Percentiles rank a stretch among this genome's conserved stretches.
These are phyloP conservation scores for Tragelaphus scriptus DNA, from an alignment of 2,113 vertebrate species.

Conservation along the genomic window DNA sequence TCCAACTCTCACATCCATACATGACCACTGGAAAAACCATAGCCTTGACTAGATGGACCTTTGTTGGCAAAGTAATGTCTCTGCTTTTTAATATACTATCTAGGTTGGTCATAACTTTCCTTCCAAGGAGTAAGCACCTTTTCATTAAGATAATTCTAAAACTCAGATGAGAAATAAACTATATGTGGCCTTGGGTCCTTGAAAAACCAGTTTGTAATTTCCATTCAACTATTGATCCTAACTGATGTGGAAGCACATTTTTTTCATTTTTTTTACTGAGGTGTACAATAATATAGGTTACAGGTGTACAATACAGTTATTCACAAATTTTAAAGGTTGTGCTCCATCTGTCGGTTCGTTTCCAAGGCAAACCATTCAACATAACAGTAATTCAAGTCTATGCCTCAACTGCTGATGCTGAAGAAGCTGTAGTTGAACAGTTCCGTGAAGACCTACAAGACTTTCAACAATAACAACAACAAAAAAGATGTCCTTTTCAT, in stretches of 20 bases:
- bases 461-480: too few relatives aligned
- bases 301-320: background rate
- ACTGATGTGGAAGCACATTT: background rate
- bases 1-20: too few relatives aligned
- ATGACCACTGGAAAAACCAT: too few relatives aligned
- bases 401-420: background rate
- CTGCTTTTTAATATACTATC: too few relatives aligned
- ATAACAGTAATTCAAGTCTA: background rate
- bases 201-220: background rate
- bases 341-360: background rate
- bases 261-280: background rate
- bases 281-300: background rate
- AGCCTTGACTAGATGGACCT: too few relatives aligned
- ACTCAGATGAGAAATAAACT: slow-evolving; percentile 3
- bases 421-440: background rate
- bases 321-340: background rate
- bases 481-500: background rate
- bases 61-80: too few relatives aligned
- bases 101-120: too few relatives aligned
- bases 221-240: background rate
- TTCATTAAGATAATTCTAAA: background rate
- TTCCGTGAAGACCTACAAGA: background rate
- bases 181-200: background rate
- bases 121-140: too few relatives aligned
- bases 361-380: background rate